Percentiles rank a stretch among this genome's conserved stretches.
Evolutionary conservation across 2,888 invertebrate genomes (phyloP).

Genomic region (Noctua janthina): DNA sequence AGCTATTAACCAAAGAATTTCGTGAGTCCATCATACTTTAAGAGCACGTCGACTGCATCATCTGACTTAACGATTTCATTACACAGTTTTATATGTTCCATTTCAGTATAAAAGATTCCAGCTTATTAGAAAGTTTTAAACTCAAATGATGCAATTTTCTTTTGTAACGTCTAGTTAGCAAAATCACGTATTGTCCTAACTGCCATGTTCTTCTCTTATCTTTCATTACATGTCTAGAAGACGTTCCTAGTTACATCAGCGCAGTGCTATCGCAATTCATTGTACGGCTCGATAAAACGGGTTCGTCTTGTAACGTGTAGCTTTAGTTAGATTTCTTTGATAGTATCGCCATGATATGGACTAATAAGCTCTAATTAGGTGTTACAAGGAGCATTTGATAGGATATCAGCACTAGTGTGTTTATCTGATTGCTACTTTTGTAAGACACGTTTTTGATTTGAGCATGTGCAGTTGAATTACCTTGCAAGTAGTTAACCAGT

Average conservation of each 20-base stretch:
- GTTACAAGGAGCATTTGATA: conserved; percentile 30
- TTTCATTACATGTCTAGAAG: conserved; percentile 48
- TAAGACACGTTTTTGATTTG: not conserved
- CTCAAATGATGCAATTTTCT: conserved; percentile 41
- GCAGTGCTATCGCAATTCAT: conserved; percentile 54
- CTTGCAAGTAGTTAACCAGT: not conserved
- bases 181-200: conserved; percentile 54
- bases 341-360: conserved; percentile 49
- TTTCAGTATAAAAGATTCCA: conserved; percentile 16
- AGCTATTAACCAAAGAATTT: not conserved
- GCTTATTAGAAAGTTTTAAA: conserved; percentile 46
- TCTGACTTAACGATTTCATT: conserved; percentile 24
- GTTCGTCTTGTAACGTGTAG: conserved; percentile 31
- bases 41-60: not conserved
- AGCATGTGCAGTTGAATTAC: conserved; percentile 5
- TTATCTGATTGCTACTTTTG: conserved; percentile 15
- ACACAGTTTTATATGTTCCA: conserved; percentile 1
- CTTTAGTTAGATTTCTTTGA: conserved; percentile 41
- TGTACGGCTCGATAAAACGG: conserved; percentile 46
- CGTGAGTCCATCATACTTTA: not conserved
- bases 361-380: conserved; percentile 48
- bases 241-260: conserved; percentile 56
- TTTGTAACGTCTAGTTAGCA: conserved; percentile 48
- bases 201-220: conserved; percentile 45
- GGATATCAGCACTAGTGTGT: conserved; percentile 3